phyloP scores from a whole-genome alignment of 1,140 invertebrate species.

The Drosophila truncata region DNA sequence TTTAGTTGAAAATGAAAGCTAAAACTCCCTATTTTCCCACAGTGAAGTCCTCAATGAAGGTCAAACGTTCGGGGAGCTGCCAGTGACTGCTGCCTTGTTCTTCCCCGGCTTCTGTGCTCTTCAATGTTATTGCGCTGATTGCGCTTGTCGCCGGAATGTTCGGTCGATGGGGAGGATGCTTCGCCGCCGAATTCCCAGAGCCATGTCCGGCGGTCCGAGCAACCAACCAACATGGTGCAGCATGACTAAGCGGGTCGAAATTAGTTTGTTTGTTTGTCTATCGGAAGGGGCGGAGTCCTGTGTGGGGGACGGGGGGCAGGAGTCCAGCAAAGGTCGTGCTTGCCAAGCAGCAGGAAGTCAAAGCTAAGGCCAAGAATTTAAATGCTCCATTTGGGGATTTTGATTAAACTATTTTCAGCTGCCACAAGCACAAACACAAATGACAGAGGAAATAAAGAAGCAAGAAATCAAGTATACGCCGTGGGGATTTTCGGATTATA shows the following conservation, averaged over 20 bases:
- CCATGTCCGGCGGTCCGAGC: conserved; percentile 55
- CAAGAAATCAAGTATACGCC: conserved; percentile 44
- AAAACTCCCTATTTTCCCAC: neutral
- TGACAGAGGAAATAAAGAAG: neutral
- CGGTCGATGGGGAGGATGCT: conserved; percentile 5
- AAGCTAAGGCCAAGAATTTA: conserved; percentile 64
- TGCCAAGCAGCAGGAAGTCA: conserved; percentile 44
- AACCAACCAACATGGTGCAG: conserved; percentile 37
- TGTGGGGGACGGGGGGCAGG: neutral
- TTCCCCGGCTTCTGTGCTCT: conserved; percentile 20
- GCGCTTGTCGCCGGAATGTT: conserved; percentile 59
- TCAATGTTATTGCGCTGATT: conserved; percentile 56
- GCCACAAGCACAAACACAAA: conserved; percentile 15
- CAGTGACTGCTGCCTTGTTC: conserved; percentile 34
- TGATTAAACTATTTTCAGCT: conserved; percentile 72
- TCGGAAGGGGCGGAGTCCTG: conserved; percentile 26
- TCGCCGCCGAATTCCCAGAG: conserved; percentile 22
- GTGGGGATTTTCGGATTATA: conserved; percentile 1
- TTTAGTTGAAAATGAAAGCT: neutral
- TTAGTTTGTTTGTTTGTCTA: conserved; percentile 78
- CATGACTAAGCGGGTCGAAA: conserved; percentile 59
- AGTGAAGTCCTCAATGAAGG: conserved; percentile 40
- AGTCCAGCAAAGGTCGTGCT: neutral
- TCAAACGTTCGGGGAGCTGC: conserved; percentile 43
- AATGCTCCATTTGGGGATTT: conserved; percentile 73